These are phyloP conservation scores for Paramormyrops kingsleyae DNA, from an alignment of 2,113 vertebrate species.

Conservation along the genomic window DNA sequence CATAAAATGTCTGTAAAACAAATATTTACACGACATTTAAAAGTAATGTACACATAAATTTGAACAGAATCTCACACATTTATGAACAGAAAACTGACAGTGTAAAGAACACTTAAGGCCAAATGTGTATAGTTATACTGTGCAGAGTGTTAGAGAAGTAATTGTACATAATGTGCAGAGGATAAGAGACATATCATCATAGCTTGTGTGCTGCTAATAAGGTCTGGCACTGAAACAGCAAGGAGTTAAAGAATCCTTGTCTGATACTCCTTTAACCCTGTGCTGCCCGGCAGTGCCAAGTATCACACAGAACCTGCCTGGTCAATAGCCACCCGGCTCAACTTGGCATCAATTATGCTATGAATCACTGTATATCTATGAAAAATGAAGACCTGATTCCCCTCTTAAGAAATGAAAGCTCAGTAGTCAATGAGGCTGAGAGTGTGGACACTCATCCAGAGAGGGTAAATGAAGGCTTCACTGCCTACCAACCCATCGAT, in stretches of 20 bases:
- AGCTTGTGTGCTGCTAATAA: background rate
- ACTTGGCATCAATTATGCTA: conserved; percentile 8
- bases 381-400: conserved; percentile 4
- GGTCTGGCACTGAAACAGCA: background rate
- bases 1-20: background rate
- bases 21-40: background rate
- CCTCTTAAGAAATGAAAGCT: background rate
- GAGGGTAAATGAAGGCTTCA: background rate
- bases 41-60: background rate
- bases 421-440: background rate
- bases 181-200: background rate
- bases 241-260: background rate
- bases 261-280: background rate
- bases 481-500: background rate
- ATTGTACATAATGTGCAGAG: conserved; percentile 4
- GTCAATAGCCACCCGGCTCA: conserved; percentile 1
- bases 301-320: background rate
- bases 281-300: background rate
- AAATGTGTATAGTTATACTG: background rate
- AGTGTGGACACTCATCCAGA: conserved; percentile 3
- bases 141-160: background rate
- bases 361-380: background rate
- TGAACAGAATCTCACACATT: background rate
- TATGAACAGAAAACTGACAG: conserved; percentile 4
- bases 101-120: background rate